Base-by-base conservation (phyloP, 2,888 invertebrate species). In the Agriotes lineatus region DNA sequence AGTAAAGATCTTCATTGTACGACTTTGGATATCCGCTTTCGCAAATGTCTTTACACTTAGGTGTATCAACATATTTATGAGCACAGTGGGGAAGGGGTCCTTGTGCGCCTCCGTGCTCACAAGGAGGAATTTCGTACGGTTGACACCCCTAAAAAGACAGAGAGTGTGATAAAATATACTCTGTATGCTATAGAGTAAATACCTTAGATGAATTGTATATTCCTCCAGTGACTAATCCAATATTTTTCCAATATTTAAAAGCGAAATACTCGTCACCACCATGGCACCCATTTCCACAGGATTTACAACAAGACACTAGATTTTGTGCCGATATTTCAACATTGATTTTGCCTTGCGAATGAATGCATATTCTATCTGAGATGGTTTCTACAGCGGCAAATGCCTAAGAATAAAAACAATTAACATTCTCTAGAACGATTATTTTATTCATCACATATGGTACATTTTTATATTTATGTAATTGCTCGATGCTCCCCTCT, bases 51-150 rank as follows among this genome's bases (percentile, higher is more conserved):
- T 83, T 75, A 81, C 97, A 98, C 82, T 89, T 89, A 0, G 97
- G 97, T 0, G 96, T 97, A 30, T 88, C 88, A 0, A 87, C 87
- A 22, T 85, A 86, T 73, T 89, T 89, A 0, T 89, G 90, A 63
- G 86, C 86, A 82, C 95, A 95, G 0, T 92, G 86, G 75, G 91
- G 88, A 57, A 93, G 87, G 56, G 90, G 88, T 0, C 96, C 96
- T 60, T 92, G 92, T 0, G 92, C 91, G 82, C n/a, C n/a, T n/a
- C 97, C 96, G 82, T 97, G 97, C 81, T 96, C 96, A 82, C 97
- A 97, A 0, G n/a, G n/a, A n/a, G n/a, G n/a, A n/a, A n/a, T n/a
- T n/a, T n/a, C n/a, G n/a, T n/a, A n/a, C n/a, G n/a, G 95, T 93
- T 5, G 89, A 85, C 73, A 97, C 4, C 30, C 30, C 30, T 30